Base-by-base conservation (phyloP, 2,888 invertebrate genomes). In the Mesoligia furuncula region DNA sequence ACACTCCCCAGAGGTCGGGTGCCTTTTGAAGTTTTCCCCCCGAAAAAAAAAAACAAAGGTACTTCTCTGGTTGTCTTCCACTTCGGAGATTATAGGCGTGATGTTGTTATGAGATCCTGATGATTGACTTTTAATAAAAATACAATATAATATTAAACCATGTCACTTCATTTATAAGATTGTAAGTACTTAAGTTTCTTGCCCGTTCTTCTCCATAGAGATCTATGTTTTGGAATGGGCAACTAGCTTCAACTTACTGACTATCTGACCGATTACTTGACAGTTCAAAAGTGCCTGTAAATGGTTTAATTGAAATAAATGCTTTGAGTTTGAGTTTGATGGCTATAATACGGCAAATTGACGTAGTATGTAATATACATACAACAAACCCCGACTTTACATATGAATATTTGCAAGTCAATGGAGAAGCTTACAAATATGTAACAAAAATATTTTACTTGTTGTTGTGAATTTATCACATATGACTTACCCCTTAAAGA, bases 401-500 rank as follows among this genome's bases (percentile, higher is more conserved):
- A 57, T 66, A 67, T 45, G 7, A 20, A 8, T 67, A 27, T 67
- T 67, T 27, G 45, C 45, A 67, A 31, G 5, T 24, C 31, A 31
- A 24, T 20, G 20, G 6, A 66, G 27, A 67, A 27, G 13, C 11
- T 3, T 27, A 27, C 2, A 42, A 20, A 66, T 7, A 67, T 42
- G 11, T 3, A 20, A 67, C 45, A 67, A 24, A 24, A 67, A 80
- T 27, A n/a, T 36, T 36, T 54, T 59, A 73, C 42, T 61, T 27
- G n/a, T 15, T 42, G 27, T n/a, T 48, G 13, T 24, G 1, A 45
- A 73, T 45, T n/a, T 48, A 51, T 68, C 20, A 39, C 65, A 45
- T 85, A 59, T 85, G 45, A 36, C 5, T 67, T 8, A 5, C 48
- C 39, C 71, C 68, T 81, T 72, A 75, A 61, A 74, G 39, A 69